Conservation (phyloP, 2,113 vertebrate genomes). For the Prolemur simus region DNA sequence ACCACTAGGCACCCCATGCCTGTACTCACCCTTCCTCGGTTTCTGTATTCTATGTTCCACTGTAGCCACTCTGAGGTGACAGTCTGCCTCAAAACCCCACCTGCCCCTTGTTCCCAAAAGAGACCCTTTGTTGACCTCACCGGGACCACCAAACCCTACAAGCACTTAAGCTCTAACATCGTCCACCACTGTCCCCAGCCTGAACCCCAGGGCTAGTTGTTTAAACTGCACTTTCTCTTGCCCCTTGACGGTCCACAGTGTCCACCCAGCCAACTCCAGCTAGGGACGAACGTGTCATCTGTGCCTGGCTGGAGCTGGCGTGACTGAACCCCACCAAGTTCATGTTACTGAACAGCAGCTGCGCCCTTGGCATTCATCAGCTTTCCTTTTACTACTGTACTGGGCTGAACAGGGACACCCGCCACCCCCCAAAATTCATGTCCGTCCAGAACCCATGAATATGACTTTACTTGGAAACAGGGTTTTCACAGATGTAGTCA, state of each 20-base stretch:
- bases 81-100: background rate
- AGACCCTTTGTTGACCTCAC: background rate
- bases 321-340: background rate
- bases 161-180: background rate
- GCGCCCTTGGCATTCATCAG: fast-evolving
- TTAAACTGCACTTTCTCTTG: background rate
- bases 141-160: background rate
- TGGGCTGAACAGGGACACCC: fast-evolving
- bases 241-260: background rate
- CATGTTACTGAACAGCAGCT: fast-evolving
- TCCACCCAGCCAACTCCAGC: background rate
- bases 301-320: background rate
- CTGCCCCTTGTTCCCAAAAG: background rate
- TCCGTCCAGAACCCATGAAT: background rate
- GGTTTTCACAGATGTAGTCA: background rate
- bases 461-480: background rate
- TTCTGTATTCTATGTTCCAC: background rate
- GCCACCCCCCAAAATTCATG: fast-evolving
- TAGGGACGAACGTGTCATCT: background rate
- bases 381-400: background rate
- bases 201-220: background rate
- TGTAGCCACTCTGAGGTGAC: background rate
- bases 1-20: fast-evolving
- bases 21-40: fast-evolving
- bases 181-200: background rate